These are phyloP conservation scores for Petrolisthes manimaculis DNA, from an alignment of 2,888 invertebrate genomes.

Conservation along the genomic window DNA sequence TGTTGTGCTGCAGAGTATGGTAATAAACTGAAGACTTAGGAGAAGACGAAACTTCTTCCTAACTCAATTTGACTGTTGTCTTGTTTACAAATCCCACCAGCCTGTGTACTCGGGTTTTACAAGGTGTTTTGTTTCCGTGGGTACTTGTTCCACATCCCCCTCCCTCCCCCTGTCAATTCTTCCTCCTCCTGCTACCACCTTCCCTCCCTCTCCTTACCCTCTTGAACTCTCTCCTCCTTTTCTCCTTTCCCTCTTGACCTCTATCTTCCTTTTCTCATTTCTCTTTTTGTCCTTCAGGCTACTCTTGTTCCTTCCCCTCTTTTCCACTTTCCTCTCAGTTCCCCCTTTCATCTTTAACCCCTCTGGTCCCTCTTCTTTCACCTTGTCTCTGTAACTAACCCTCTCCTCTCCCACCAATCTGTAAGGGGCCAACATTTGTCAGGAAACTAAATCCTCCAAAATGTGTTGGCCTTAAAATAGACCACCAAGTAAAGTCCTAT, in stretches of 20 bases:
- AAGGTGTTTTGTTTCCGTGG: no score
- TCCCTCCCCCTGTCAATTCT: not conserved
- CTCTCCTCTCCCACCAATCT: not conserved
- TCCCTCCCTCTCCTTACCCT: no score
- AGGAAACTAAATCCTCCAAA: not conserved
- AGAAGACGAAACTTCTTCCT: no score
- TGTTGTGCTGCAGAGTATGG: no score
- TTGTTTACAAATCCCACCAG: no score
- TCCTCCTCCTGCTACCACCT: not conserved
- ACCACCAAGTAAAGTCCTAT: no score
- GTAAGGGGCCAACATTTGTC: not conserved
- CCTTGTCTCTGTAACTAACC: not conserved
- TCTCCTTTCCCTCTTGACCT: not conserved
- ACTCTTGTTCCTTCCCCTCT: not conserved
- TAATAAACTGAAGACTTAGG: no score
- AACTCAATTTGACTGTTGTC: no score
- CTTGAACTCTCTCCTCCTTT: not conserved
- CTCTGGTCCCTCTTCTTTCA: not conserved
- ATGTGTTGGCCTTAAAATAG: not conserved
- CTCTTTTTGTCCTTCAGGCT: not conserved
- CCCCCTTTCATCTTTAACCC: not conserved
- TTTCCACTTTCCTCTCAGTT: not conserved
- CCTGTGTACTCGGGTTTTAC: no score
- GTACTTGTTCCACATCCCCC: not conserved
- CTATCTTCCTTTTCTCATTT: not conserved